These are phyloP conservation scores for Okamejei kenojei DNA, from an alignment of 2,797 vertebrate species.

Conservation along the genomic window DNA sequence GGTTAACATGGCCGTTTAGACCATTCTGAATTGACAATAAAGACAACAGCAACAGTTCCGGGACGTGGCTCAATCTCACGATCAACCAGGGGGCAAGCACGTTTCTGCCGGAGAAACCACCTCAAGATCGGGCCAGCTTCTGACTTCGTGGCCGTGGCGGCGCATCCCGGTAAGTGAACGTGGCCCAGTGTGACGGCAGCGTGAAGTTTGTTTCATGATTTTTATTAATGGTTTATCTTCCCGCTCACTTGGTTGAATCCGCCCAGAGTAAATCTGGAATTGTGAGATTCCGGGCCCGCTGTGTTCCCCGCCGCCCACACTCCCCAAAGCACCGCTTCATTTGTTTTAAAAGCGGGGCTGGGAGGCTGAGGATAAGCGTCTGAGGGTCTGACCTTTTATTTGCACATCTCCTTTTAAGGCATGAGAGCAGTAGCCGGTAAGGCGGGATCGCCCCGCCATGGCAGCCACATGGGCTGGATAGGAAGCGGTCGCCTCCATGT, in stretches of 20 bases:
- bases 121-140: not conserved
- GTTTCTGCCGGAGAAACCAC: not conserved
- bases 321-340: not conserved
- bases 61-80: not conserved
- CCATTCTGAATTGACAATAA: not conserved
- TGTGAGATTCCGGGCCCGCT: not conserved
- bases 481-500: not conserved
- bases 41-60: not conserved
- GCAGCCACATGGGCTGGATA: not conserved
- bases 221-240: too few species aligned
- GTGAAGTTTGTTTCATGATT: not conserved
- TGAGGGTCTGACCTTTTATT: not conserved
- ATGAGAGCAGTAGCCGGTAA: not conserved
- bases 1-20: conserved; percentile 28
- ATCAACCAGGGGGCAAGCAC: not conserved
- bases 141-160: not conserved
- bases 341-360: not conserved
- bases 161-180: not conserved
- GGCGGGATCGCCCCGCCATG: not conserved
- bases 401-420: not conserved
- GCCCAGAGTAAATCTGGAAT: not conserved
- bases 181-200: not conserved
- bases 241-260: not conserved
- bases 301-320: too few species aligned
- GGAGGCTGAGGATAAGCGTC: not conserved